Percentiles rank a stretch among this genome's conserved stretches.
Conservation (phyloP, 2,113 vertebrate species). For the Actinemys pallida region DNA sequence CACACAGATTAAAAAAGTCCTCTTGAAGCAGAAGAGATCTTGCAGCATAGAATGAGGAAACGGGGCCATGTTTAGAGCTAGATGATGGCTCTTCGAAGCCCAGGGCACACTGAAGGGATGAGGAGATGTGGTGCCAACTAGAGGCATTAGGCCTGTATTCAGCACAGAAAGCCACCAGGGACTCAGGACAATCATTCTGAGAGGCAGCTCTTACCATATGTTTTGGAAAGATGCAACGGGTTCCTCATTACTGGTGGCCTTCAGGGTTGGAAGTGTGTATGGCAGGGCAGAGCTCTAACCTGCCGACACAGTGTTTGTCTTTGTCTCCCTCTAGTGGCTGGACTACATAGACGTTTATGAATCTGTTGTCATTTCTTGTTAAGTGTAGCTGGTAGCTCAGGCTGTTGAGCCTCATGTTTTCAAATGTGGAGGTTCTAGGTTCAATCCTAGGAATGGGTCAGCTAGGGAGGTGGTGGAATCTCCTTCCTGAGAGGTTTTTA, state of each 20-base stretch:
- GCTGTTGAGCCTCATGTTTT: not conserved
- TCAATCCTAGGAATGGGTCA: not conserved
- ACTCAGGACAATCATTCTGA: no score
- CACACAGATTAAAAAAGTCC: not conserved
- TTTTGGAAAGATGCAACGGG: no score
- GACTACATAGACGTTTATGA: not conserved
- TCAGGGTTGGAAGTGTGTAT: not conserved
- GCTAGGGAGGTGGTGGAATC: no score
- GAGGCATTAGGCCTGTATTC: not conserved
- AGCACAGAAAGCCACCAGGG: not conserved
- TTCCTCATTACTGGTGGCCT: no score
- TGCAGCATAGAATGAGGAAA: no score
- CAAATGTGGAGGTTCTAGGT: not conserved
- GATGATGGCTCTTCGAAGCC: not conserved
- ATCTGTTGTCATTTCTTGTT: not conserved
- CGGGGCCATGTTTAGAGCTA: fast-evolving
- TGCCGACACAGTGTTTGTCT: not conserved
- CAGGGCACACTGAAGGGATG: not conserved
- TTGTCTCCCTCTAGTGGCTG: not conserved
- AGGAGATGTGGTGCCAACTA: not conserved
- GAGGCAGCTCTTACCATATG: no score
- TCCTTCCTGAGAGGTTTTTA: no score
- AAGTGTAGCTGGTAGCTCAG: not conserved
- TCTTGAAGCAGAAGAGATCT: not conserved
- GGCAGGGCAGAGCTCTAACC: no score